A percentile compares a stretch with the other conserved stretches of the same genome.
phyloP scores from a whole-genome alignment of 2,888 invertebrate species.

The Augiades crinisus region DNA sequence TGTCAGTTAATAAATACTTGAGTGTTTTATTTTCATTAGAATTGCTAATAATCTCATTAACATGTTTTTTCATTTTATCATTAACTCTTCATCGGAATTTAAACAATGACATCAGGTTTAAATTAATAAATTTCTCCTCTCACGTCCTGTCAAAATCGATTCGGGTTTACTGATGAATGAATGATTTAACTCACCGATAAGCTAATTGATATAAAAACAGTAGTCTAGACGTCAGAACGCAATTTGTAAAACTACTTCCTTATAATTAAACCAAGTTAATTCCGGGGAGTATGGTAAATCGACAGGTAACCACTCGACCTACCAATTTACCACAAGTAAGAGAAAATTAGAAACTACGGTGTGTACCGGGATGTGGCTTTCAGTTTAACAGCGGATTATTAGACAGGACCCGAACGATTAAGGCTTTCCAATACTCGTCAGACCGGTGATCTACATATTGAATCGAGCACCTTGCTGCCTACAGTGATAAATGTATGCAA shows the following conservation, averaged over 20 bases:
- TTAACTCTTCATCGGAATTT: slow-evolving; percentile 18
- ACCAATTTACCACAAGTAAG: slow-evolving; percentile 35
- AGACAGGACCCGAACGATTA: slow-evolving; percentile 52
- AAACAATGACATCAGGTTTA: slow-evolving; percentile 9
- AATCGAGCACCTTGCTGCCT: slow-evolving; percentile 41
- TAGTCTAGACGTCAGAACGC: neutral
- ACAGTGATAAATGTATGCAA: slow-evolving; percentile 60
- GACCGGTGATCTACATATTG: slow-evolving; percentile 53
- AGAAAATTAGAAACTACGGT: slow-evolving; percentile 60
- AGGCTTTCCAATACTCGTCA: slow-evolving; percentile 58
- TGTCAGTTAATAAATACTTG: slow-evolving; percentile 2
- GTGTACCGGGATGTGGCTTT: slow-evolving; percentile 55
- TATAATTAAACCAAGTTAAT: slow-evolving; percentile 34
- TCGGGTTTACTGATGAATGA: too few relatives aligned
- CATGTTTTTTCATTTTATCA: slow-evolving; percentile 2
- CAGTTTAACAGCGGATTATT: slow-evolving; percentile 59
- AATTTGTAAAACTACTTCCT: slow-evolving; percentile 8
- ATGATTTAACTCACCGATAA: neutral
- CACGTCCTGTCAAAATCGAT: too few relatives aligned
- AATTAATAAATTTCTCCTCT: slow-evolving; percentile 13
- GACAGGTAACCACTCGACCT: slow-evolving; percentile 43
- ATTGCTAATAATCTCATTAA: slow-evolving; percentile 14
- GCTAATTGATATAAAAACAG: neutral
- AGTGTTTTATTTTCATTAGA: slow-evolving; percentile 1
- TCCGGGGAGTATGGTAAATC: slow-evolving; percentile 38